These are phyloP conservation scores for Diarsia brunnea DNA, from an alignment of 2,888 invertebrate species.

Conservation along the genomic window DNA sequence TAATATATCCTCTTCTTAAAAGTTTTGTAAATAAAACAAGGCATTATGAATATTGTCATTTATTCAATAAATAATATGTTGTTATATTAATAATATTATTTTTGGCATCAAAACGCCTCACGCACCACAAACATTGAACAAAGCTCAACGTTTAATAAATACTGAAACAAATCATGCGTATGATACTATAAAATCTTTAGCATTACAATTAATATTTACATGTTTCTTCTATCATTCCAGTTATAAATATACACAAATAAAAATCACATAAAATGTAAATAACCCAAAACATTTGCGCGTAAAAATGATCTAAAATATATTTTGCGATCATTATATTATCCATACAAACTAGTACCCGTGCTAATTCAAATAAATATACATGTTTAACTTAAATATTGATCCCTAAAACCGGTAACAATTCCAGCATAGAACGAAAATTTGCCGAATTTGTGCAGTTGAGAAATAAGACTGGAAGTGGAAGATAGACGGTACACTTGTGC, in stretches of 20 bases:
- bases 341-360: conserved; percentile 67
- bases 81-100: conserved; percentile 78
- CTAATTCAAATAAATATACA: conserved; percentile 58
- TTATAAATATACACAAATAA: conserved; percentile 65
- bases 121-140: conserved; percentile 82
- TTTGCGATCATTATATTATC: conserved; percentile 49
- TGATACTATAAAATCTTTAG: conserved; percentile 65
- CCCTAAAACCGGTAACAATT: conserved; percentile 66
- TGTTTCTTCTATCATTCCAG: conserved; percentile 56
- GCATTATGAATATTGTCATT: conserved; percentile 83
- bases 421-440: conserved; percentile 11
- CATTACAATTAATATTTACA: conserved; percentile 75
- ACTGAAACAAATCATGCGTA: conserved; percentile 69
- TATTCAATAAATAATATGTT: conserved; percentile 85
- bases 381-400: conserved; percentile 64
- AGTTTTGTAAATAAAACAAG: conserved; percentile 64
- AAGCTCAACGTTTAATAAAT: conserved; percentile 83
- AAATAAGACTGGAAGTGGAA: conserved; percentile 28
- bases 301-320: conserved; percentile 65
- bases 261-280: conserved; percentile 65
- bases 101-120: conserved; percentile 80
- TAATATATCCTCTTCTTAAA: no score
- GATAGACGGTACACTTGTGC: conserved; percentile 3
- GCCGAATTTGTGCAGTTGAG: conserved; percentile 22
- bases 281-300: conserved; percentile 59